A percentile compares a stretch with the other conserved stretches of the same genome.
Conservation (phyloP, 1,140 invertebrate genomes). For the Eumeta japonica region DNA sequence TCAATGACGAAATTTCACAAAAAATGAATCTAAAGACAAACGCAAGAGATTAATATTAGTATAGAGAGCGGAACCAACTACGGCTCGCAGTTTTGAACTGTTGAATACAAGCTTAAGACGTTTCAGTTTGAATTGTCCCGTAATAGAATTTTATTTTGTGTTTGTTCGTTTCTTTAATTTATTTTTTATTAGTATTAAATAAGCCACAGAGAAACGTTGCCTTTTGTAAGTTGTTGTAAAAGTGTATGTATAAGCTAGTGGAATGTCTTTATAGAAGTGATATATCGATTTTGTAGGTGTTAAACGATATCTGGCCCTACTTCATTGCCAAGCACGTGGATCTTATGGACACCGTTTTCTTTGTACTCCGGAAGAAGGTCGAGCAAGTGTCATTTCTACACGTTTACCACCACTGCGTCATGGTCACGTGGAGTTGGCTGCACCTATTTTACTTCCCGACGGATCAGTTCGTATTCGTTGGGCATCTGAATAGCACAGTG, state of each 20-base stretch:
- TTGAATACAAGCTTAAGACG: too few species aligned
- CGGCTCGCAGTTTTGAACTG: too few species aligned
- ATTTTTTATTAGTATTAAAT: too few species aligned
- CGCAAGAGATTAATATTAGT: too few species aligned
- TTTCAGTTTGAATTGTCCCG: too few species aligned
- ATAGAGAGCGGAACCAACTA: too few species aligned
- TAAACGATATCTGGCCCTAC: slow-evolving; percentile 29
- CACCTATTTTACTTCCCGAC: slow-evolving; percentile 32
- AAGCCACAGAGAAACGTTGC: too few species aligned
- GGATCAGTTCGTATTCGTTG: slow-evolving; percentile 40
- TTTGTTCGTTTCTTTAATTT: too few species aligned
- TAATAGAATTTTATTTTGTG: too few species aligned
- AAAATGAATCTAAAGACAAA: too few species aligned
- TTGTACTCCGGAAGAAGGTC: slow-evolving; percentile 70
- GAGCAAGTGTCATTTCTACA: slow-evolving; percentile 81
- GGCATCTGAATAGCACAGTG: slow-evolving; percentile 64
- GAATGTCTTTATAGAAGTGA: not conserved
- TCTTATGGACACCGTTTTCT: slow-evolving; percentile 41
- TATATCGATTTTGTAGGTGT: slow-evolving; percentile 20
- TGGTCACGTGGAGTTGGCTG: slow-evolving; percentile 58
- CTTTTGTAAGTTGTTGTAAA: too few species aligned
- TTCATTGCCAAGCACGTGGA: slow-evolving; percentile 44
- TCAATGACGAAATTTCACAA: too few species aligned
- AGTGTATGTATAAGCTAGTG: not conserved
- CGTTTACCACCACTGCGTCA: slow-evolving; percentile 78